Evolutionary conservation across 2,797 vertebrate genomes (phyloP).

Genomic region (Philypnodon macrostomus): DNA sequence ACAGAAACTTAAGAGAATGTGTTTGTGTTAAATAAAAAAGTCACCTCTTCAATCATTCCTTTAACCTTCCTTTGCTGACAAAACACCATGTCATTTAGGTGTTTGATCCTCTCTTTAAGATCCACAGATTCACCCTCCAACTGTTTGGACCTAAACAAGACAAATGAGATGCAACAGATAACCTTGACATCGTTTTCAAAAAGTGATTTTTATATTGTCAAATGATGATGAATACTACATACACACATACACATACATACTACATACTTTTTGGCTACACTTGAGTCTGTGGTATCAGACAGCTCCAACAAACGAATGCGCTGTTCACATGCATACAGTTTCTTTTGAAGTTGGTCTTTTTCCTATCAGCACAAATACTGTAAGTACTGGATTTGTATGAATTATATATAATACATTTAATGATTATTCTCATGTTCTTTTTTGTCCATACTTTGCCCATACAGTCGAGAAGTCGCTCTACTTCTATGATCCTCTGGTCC

Average conservation of each 20-base stretch:
- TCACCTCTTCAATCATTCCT: slow-evolving; percentile 97
- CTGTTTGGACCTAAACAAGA: slow-evolving; percentile 78
- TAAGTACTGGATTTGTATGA: background rate
- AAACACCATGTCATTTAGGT: slow-evolving; percentile 97
- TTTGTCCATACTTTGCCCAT: slow-evolving; percentile 84
- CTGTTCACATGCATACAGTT: slow-evolving; percentile 84
- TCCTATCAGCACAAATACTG: slow-evolving; percentile 76
- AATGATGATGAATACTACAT: background rate
- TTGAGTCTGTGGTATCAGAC: slow-evolving; percentile 65
- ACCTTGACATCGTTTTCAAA: background rate
- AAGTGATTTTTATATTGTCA: background rate
- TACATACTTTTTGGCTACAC: slow-evolving; percentile 64
- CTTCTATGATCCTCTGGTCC: slow-evolving; percentile 87
- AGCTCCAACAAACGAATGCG: slow-evolving; percentile 74
- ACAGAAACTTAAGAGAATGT: background rate
- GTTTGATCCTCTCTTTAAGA: slow-evolving; percentile 90
- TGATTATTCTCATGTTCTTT: too few species aligned
- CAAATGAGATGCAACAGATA: slow-evolving; percentile 1
- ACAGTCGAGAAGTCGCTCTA: slow-evolving; percentile 87
- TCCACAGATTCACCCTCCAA: slow-evolving; percentile 81
- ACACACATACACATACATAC: too few species aligned
- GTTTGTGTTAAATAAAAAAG: slow-evolving; percentile 16
- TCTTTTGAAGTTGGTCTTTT: slow-evolving; percentile 83
- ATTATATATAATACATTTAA: background rate
- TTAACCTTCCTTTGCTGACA: slow-evolving; percentile 98